Conservation (phyloP, 2,888 invertebrate species). For the Hypena proboscidalis region DNA sequence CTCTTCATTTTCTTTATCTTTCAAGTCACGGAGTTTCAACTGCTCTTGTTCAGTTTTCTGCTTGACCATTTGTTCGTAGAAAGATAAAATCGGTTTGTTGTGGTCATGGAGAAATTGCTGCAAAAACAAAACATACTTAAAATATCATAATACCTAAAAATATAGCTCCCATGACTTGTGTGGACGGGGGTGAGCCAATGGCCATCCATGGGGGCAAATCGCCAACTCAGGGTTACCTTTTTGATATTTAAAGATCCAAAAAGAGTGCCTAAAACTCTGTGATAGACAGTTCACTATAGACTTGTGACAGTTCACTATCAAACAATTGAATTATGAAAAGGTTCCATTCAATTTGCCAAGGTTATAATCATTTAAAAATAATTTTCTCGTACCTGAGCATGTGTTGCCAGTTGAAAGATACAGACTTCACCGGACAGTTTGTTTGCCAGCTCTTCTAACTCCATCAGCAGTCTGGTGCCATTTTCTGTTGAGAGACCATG, state of each 20-base stretch:
- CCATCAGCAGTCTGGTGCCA: constrained; percentile 85
- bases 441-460: constrained; percentile 85
- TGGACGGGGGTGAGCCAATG: no score
- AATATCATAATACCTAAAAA: not conserved
- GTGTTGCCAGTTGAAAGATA: constrained; percentile 93
- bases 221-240: no score
- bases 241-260: no score
- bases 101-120: constrained; percentile 91
- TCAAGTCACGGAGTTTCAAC: constrained; percentile 85
- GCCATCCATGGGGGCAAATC: no score
- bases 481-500: constrained; percentile 92
- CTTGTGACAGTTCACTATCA: no score
- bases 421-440: constrained; percentile 91
- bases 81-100: constrained; percentile 93
- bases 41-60: constrained; percentile 88
- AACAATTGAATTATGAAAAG: no score
- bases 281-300: no score
- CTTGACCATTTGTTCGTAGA: constrained; percentile 96
- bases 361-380: not conserved
- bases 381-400: constrained; percentile 84
- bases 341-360: no score
- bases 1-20: constrained; percentile 88
- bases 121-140: constrained; percentile 22
- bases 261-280: no score
- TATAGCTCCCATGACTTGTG: no score